Percentiles rank a stretch among this genome's conserved stretches.
These are phyloP conservation scores for Lordiphosa collinella DNA, from an alignment of 1,140 invertebrate genomes.

Conservation along the genomic window DNA sequence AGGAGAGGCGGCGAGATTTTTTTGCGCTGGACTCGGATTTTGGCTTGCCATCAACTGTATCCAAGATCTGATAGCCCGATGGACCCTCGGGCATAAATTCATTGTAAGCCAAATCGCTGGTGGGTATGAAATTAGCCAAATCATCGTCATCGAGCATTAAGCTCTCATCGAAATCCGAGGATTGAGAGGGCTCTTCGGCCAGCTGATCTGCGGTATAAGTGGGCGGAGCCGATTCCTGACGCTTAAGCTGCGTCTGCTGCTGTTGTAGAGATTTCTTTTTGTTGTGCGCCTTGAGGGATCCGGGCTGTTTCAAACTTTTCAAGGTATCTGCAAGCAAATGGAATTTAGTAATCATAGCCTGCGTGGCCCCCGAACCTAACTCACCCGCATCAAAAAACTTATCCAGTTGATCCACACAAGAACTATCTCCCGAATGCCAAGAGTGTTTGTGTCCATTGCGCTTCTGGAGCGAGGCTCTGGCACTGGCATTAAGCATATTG, in stretches of 20 bases:
- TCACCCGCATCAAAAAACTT: constrained; percentile 60
- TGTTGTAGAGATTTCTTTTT: constrained; percentile 47
- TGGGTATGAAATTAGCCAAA: constrained; percentile 72
- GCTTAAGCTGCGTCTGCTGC: constrained; percentile 28
- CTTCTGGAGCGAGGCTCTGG: constrained; percentile 27
- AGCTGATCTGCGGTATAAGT: constrained; percentile 12
- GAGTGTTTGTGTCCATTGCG: constrained; percentile 61
- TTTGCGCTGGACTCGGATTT: constrained; percentile 70
- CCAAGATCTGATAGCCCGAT: constrained; percentile 65
- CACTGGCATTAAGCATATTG: constrained; percentile 27
- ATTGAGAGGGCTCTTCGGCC: constrained; percentile 40
- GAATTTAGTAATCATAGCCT: too few species aligned
- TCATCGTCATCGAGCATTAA: constrained; percentile 75
- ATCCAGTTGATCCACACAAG: constrained; percentile 28
- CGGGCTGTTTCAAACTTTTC: constrained; percentile 27
- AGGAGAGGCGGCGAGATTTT: constrained; percentile 81
- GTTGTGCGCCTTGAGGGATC: constrained; percentile 9
- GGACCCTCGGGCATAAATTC: constrained; percentile 79
- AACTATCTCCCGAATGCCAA: constrained; percentile 33
- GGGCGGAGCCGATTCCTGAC: constrained; percentile 62
- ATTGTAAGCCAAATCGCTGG: constrained; percentile 71
- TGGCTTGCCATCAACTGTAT: constrained; percentile 73
- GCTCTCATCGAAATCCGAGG: constrained; percentile 61
- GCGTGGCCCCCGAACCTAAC: constrained; percentile 12
- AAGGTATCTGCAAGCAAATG: constrained; percentile 44